Conservation (phyloP, 2,797 vertebrate genomes). For the Cygnus olor region DNA sequence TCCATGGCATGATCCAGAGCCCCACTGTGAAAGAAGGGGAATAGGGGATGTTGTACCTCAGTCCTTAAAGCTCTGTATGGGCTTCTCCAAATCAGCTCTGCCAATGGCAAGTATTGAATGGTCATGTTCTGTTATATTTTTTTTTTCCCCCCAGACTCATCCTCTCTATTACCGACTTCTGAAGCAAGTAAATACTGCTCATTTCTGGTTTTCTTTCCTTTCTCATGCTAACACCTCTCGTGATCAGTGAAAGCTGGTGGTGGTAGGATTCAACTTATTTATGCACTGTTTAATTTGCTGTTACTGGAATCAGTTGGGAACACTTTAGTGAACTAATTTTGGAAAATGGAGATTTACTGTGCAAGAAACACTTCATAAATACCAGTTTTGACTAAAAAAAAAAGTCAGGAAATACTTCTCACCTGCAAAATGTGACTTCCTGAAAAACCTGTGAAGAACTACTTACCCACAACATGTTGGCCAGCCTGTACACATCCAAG, state of each 20-base stretch:
- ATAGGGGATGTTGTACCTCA: neutral
- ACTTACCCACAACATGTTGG: neutral
- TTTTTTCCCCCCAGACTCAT: neutral
- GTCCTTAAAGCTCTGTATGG: neutral
- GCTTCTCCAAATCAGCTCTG: neutral
- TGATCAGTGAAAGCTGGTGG: neutral
- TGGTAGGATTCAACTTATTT: neutral
- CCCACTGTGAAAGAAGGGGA: neutral
- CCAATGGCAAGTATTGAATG: neutral
- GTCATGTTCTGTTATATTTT: no score
- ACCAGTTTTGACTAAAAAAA: neutral
- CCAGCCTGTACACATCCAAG: neutral
- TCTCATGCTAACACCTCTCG: neutral
- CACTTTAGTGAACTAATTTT: neutral
- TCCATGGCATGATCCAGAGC: neutral
- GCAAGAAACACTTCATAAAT: neutral
- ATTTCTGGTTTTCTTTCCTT: neutral
- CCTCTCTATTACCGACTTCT: neutral
- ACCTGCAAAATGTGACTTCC: neutral
- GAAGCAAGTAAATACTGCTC: neutral
- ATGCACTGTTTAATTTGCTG: neutral
- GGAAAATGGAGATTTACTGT: neutral
- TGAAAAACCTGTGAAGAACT: neutral
- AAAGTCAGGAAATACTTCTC: neutral
- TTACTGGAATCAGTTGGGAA: neutral